Percentiles rank a stretch among this genome's conserved stretches.
These are phyloP conservation scores for Heliconius aoede DNA, from an alignment of 2,888 invertebrate species.

Conservation along the genomic window DNA sequence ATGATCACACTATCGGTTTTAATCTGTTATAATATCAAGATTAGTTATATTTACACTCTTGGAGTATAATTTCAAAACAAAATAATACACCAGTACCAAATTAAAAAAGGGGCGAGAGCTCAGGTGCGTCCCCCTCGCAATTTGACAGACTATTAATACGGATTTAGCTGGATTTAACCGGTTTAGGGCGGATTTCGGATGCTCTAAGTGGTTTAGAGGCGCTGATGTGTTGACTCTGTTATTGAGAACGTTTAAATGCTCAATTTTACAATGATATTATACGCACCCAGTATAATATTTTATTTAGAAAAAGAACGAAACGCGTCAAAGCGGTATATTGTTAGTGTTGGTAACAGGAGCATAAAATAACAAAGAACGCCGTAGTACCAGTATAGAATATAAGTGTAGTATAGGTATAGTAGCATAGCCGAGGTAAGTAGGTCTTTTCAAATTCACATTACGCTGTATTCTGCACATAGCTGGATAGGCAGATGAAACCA, in stretches of 20 bases:
- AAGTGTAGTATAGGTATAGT: no score
- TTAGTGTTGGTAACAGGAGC: background rate
- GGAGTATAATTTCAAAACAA: constrained; percentile 36
- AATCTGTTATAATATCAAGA: constrained; percentile 25
- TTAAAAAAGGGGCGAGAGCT: constrained; percentile 54
- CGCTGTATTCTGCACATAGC: no score
- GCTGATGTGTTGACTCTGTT: constrained; percentile 51
- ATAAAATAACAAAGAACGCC: background rate
- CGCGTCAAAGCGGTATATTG: background rate
- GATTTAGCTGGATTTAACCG: constrained; percentile 70
- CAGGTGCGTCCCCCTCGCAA: constrained; percentile 77
- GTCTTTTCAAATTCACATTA: no score
- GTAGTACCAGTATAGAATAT: background rate
- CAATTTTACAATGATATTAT: constrained; percentile 16
- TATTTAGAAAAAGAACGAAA: background rate
- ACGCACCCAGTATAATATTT: background rate
- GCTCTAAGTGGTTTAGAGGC: constrained; percentile 66
- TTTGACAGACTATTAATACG: constrained; percentile 83
- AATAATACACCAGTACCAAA: constrained; percentile 50
- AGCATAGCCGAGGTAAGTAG: no score
- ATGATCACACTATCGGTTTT: background rate
- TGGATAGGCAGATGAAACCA: no score
- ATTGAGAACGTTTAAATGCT: constrained; percentile 40
- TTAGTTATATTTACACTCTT: constrained; percentile 18
- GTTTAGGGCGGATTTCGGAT: constrained; percentile 70